Base-by-base conservation (phyloP, 2,113 vertebrate genomes). In the Bubalus kerabau region DNA sequence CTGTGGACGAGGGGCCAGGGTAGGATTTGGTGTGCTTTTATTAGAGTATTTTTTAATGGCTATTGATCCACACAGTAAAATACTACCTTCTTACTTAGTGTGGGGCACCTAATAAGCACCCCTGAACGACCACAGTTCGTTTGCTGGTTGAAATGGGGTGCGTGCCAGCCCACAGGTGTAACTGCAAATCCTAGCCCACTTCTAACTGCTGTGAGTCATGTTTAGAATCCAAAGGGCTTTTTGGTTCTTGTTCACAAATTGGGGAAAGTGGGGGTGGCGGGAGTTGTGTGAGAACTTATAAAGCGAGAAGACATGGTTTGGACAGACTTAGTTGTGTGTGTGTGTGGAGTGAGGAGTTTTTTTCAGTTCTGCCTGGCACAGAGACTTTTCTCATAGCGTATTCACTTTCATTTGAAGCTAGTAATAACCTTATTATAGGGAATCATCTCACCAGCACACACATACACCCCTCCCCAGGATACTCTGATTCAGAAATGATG, bases 41-140 rank as follows among this genome's bases (percentile, higher is more conserved):
- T 46, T 52, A n/a, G 12, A 48, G 24, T 43, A 11, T 8, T 82
- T 62, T 30, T 43, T 56, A 36, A 14, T 28, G 7, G 36, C 16
- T 76, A 1, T 59, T 62, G 40, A 30, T 46, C 60, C 54, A 23
- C 67, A n/a, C 2, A 40, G 30, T 54, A 26, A 28, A n/a, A 26
- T 26, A 16, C 40, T 57, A 0, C 36, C 2, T 40, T 50, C 91
- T 59, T 17, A 1, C 62, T 74, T 87, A 13, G 43, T 1, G 16
- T 46, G 8, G 32, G 57, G 48, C 17, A 36, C 19, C 21, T 36
- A 83, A 5, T 48, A 4, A 59, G 57, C 71, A 28, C 54, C 28
- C 36, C 32, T 6, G 11, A 9, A 5, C 6, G 0, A 8, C 21
- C 1, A 1, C 0, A 2, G 13, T 5, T 52, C 8, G 1, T 7